Evolutionary conservation across 2,888 invertebrate genomes (phyloP).

Genomic region (Dascillus cervinus): DNA sequence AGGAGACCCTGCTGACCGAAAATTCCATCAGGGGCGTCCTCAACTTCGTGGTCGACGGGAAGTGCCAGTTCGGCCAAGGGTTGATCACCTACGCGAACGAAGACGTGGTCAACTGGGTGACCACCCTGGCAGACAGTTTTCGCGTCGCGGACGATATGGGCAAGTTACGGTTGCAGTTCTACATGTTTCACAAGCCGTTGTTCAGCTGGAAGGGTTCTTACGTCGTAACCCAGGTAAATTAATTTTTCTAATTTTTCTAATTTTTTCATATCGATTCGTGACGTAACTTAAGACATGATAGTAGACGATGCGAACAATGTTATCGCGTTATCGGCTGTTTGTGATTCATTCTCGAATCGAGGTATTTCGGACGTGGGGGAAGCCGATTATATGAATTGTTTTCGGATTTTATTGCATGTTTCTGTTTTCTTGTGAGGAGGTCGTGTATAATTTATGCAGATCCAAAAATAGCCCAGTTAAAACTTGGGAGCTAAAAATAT

Average conservation of each 20-base stretch:
- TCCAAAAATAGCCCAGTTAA: no score
- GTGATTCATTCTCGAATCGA: no score
- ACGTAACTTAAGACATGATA: no score
- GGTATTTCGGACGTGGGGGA: no score
- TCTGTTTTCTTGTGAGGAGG: no score
- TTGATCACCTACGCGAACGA: constrained; percentile 95
- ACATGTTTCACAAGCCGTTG: constrained; percentile 86
- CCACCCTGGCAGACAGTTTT: constrained; percentile 91
- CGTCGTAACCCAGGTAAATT: constrained; percentile 85
- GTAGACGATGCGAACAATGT: not conserved
- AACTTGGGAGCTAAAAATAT: no score
- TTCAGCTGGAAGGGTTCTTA: constrained; percentile 99
- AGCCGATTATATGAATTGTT: no score
- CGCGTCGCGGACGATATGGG: constrained; percentile 98
- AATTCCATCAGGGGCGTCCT: constrained; percentile 84
- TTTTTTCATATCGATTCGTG: no score
- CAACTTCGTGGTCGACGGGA: constrained; percentile 91
- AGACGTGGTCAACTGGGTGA: constrained; percentile 93
- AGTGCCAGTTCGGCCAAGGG: constrained; percentile 93
- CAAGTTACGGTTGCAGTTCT: constrained; percentile 86
- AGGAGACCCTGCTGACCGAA: constrained; percentile 90
- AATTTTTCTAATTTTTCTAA: no score
- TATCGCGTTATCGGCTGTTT: no score
- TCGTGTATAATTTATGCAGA: no score
- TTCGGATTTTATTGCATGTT: no score